These are phyloP conservation scores for Cryptocephalus primarius DNA, from an alignment of 2,888 invertebrate species.

Conservation along the genomic window DNA sequence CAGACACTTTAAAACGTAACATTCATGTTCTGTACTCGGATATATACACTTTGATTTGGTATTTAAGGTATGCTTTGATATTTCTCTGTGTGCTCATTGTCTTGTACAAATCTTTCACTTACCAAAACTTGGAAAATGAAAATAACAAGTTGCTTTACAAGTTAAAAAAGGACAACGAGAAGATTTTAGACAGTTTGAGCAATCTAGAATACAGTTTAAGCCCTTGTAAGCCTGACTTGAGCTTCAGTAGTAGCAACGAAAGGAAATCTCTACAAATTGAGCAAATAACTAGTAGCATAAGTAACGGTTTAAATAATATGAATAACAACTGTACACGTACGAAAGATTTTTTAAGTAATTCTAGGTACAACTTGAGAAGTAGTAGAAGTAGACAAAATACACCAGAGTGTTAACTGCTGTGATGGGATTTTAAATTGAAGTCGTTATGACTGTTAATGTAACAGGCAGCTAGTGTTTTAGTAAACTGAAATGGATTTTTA, in stretches of 20 bases:
- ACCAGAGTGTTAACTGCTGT: background rate
- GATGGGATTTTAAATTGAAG: too few relatives aligned
- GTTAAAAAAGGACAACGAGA: constrained; percentile 34
- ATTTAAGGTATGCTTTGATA: constrained; percentile 35
- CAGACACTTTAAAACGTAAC: constrained; percentile 14
- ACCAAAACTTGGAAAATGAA: constrained; percentile 34
- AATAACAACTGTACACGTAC: background rate
- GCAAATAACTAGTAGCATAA: background rate
- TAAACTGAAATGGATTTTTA: too few relatives aligned
- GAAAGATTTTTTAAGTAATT: background rate
- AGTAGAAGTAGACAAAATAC: constrained; percentile 5
- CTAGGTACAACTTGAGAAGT: constrained; percentile 15
- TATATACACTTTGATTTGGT: constrained; percentile 37
- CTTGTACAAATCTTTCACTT: constrained; percentile 29
- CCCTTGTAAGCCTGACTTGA: constrained; percentile 6
- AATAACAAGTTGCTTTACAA: constrained; percentile 36
- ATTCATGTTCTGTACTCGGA: constrained; percentile 28
- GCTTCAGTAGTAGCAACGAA: constrained; percentile 8
- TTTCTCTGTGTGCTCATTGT: constrained; percentile 29
- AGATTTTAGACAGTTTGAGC: constrained; percentile 17
- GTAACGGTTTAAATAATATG: background rate
- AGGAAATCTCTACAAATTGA: background rate
- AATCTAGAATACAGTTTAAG: constrained; percentile 8
- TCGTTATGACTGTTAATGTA: too few relatives aligned
- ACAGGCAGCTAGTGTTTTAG: too few relatives aligned